These are phyloP conservation scores for Temnothorax rugatulus DNA, from an alignment of 2,888 invertebrate genomes.

Conservation along the genomic window DNA sequence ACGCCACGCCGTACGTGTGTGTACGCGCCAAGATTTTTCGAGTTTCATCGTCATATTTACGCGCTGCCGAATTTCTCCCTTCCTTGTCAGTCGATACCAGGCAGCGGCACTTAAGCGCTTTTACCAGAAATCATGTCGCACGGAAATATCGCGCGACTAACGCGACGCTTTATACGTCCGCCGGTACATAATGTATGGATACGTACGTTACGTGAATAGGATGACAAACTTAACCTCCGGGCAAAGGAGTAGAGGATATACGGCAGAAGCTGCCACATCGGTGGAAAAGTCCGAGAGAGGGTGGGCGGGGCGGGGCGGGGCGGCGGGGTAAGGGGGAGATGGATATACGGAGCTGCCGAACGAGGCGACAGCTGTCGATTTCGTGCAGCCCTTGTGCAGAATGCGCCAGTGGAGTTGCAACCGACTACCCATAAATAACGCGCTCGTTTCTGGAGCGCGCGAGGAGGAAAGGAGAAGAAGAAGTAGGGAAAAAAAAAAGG, in stretches of 20 bases:
- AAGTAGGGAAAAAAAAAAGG: not conserved
- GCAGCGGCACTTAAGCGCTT: constrained; percentile 43
- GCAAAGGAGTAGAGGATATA: constrained; percentile 60
- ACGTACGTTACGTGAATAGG: constrained; percentile 50
- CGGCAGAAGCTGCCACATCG: constrained; percentile 48
- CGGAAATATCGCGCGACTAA: constrained; percentile 49
- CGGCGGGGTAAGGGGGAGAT: constrained; percentile 62
- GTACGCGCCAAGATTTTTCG: not conserved
- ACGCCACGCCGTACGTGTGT: not conserved
- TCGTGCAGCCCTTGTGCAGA: constrained; percentile 76
- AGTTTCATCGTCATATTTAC: constrained; percentile 26
- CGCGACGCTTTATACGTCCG: constrained; percentile 36
- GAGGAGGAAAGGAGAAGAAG: constrained; percentile 28
- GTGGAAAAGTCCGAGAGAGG: constrained; percentile 60
- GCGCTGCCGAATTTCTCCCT: not conserved
- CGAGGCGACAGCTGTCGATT: constrained; percentile 83
- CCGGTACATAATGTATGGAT: constrained; percentile 47
- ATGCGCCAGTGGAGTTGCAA: constrained; percentile 77
- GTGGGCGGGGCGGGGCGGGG: not conserved
- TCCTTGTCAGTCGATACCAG: constrained; percentile 11
- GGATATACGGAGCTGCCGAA: constrained; percentile 75
- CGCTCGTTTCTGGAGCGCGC: constrained; percentile 76
- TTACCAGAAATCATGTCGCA: constrained; percentile 47
- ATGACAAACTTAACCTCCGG: constrained; percentile 60
- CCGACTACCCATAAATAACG: constrained; percentile 81